Evolutionary conservation across 1,140 invertebrate species (phyloP), one percentile per base, ranked within the genome.

Genomic region (Orius insidiosus): DNA sequence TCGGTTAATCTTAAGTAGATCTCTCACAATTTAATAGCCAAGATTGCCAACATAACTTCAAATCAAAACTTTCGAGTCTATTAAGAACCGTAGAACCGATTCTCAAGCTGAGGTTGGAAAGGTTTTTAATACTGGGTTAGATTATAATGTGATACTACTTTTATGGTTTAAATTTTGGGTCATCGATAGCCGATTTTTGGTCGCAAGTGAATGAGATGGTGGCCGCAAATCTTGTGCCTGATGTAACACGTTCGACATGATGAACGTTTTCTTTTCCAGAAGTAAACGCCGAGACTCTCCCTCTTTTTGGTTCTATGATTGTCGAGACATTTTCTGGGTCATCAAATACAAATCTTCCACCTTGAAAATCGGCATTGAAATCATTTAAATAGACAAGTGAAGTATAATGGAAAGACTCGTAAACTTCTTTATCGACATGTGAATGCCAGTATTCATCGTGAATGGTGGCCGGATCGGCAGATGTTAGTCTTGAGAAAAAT

Each of bases 401-500:
- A 9, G 85, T 89, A 55, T 84, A 92, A 60, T 87, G 80, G 56
- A 87, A 88, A 47, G 80, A 76, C 58, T 79, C 70, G 56, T 88
- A 87, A 1, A 81, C 80, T 59, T 79, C 75, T 69, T 87, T 87
- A 62, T 90, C 85, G 40, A 88, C 69, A 68, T 87, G 84, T 31
- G 75, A 67, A 66, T 85, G 81, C 84, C 85, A 89, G 60, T 88
- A 89, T 62, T 87, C 79, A 67, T 89, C 84, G 60, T 87, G 81
- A 33, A 74, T 56, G 1, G 77, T 83, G 54, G 74, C 71, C 7
- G 84, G 69, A 18, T 72, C 64, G 43, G 63, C 67, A 49, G 73
- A 64, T 33, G 75, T 84, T 47, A 89, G 74, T 57, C 74, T 66
- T 7, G 85, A 87, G 56, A 89, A 86, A 59, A 88, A 90, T 37